Conservation (phyloP, 1,140 invertebrate genomes). For the Lamellibrachia luymesi region DNA sequence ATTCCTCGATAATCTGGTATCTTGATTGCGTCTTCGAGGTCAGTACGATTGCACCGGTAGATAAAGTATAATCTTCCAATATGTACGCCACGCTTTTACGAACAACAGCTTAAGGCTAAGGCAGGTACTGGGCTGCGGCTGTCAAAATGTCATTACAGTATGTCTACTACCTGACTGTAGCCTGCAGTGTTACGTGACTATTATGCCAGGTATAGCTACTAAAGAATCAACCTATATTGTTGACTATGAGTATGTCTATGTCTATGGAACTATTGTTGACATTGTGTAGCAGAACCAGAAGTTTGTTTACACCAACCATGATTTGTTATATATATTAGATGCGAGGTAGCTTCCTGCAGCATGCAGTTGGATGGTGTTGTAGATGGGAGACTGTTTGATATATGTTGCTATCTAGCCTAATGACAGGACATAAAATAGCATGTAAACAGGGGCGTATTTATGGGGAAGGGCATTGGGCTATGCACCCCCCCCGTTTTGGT, state of each 20-base stretch:
- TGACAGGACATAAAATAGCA: background rate
- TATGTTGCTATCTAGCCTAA: background rate
- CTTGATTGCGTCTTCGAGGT: background rate
- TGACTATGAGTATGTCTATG: background rate
- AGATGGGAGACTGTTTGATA: background rate
- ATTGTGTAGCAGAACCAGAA: background rate
- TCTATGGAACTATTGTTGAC: background rate
- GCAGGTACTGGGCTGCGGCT: background rate
- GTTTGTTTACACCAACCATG: background rate
- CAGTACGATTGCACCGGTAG: background rate
- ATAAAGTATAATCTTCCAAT: background rate
- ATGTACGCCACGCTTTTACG: background rate
- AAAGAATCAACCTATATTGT: background rate
- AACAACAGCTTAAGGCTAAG: background rate
- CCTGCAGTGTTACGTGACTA: background rate
- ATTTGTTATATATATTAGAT: background rate
- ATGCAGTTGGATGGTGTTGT: background rate
- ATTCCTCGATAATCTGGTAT: background rate
- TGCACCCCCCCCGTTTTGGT: too few relatives aligned
- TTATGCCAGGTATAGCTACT: background rate
- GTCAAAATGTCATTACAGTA: too few relatives aligned
- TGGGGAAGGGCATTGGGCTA: too few relatives aligned
- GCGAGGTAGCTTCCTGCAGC: background rate
- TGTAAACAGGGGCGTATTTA: too few relatives aligned
- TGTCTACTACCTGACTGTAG: too few relatives aligned